Evolutionary conservation across 2,797 vertebrate genomes (phyloP), one percentile per base, ranked within the genome.

Genomic region (Ataeniobius toweri): DNA sequence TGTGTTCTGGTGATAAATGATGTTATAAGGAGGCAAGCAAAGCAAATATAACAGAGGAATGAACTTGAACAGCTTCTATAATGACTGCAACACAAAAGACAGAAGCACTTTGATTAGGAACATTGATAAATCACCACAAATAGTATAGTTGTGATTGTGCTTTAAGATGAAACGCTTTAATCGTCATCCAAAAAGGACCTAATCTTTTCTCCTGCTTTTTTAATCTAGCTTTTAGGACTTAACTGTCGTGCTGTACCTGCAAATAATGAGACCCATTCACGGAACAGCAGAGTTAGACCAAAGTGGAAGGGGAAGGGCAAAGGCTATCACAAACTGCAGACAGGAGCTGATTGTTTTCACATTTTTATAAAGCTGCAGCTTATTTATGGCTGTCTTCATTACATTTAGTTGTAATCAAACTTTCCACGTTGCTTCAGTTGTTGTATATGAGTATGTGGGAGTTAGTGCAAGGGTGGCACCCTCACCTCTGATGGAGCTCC

Each of bases 401-500:
- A 74, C 46, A 73, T 63, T 28, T 3, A 75, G 26, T 24, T 51
- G n/a, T 56, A 20, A 78, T 56, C 50, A 70, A 70, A 80, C 5
- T 39, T 14, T 61, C 20, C 24, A 26, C 22, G 75, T 80, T 63
- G 24, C 39, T 67, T 26, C 67, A 20, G n/a, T 39, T 74, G 24
- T 9, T 53, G 2, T n/a, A 14, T 5, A 26, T 12, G 41, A 69
- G 10, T 48, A 59, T 76, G 41, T 78, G 28, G 72, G 36, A 74
- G 48, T 73, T 13, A 55, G 53, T 76, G 56, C 46, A 61, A 72
- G 53, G 50, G 75, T 51, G 70, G 59, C 8, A 12, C 28, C 55
- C 75, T 95, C 90, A 99, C 98, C 98, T 97, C 98, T 94, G 88
- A 99, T 99, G 31, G 98, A 99, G 85, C 98, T 99, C 82, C 98